A percentile compares a stretch with the other conserved stretches of the same genome.
These are phyloP conservation scores for Aphaenogaster ashmeadi DNA, from an alignment of 1,140 invertebrate genomes.

Conservation along the genomic window DNA sequence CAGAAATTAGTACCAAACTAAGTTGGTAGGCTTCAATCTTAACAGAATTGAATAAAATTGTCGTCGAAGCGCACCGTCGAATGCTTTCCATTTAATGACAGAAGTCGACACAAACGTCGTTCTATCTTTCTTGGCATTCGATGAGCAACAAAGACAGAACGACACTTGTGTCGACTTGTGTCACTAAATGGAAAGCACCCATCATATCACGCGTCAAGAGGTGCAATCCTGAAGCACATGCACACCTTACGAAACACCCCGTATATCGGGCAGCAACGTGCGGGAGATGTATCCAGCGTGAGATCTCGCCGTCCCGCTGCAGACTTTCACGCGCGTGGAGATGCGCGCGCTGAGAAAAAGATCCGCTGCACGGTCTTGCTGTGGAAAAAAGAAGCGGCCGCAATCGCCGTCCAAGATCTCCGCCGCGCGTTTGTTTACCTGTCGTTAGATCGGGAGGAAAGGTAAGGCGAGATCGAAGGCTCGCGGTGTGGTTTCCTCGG, in stretches of 20 bases:
- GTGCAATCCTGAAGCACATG: slow-evolving; percentile 11
- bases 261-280: slow-evolving; percentile 50
- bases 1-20: background rate
- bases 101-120: no score
- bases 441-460: slow-evolving; percentile 33
- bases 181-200: no score
- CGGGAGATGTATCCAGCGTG: slow-evolving; percentile 67
- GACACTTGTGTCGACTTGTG: no score
- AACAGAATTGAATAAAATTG: background rate
- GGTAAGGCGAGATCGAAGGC: slow-evolving; percentile 56
- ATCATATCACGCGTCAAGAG: background rate
- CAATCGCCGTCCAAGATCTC: slow-evolving; percentile 67
- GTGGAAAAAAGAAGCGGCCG: slow-evolving; percentile 57
- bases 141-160: no score
- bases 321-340: slow-evolving; percentile 72
- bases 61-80: background rate
- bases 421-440: slow-evolving; percentile 55
- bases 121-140: no score
- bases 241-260: slow-evolving; percentile 66
- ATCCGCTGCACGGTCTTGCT: slow-evolving; percentile 7
- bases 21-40: background rate
- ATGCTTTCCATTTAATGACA: no score
- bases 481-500: slow-evolving; percentile 55
- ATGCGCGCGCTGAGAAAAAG: slow-evolving; percentile 66
- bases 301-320: slow-evolving; percentile 64